Base-by-base conservation (phyloP, 1,140 invertebrate species). In the Trichonephila clavata region DNA sequence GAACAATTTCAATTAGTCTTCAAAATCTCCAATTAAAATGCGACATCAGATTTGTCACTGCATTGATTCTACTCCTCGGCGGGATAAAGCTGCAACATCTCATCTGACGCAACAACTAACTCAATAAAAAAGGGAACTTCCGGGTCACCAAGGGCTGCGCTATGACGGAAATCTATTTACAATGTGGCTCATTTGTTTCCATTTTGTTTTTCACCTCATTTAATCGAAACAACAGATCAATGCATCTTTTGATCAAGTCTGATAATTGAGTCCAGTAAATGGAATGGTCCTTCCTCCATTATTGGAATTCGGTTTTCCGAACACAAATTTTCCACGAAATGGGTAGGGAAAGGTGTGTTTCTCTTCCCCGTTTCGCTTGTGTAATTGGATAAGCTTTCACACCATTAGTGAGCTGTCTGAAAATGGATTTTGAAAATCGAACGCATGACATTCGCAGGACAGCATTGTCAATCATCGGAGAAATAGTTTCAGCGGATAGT, bases 261-360 rank as follows among this genome's bases (percentile, higher is more conserved):
- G 68, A 77, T 77, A 77, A 77, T 77, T 77, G 68, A 77, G 68
- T 77, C 68, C 68, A 77, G 68, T 77, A 77, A 77, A 77, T 77
- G 68, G 68, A 77, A 77, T 32, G 27, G 24, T 77, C 14, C 18
- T 77, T 14, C 27, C 13, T 77, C 24, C 68, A 77, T 77, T 77
- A 77, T 77, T 27, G 68, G 68, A 77, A 77, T 77, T 77, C 68
- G 68, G 68, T 77, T 77, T 77, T 77, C 65, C 24, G 68, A 77
- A 77, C 68, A 27, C 68, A 77, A 77, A 77, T 77, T 50, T 77
- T 77, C 68, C 68, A 32, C 68, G 68, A 77, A 77, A 77, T 77
- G 27, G 24, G 24, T 18, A 77, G 16, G 27, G 68, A 32, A 39
- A 50, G 50, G 50, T 50, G 68, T 77, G 68, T 6, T 16, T 18